Conservation (phyloP, 1,140 invertebrate species). For the Danaus melanippus region DNA sequence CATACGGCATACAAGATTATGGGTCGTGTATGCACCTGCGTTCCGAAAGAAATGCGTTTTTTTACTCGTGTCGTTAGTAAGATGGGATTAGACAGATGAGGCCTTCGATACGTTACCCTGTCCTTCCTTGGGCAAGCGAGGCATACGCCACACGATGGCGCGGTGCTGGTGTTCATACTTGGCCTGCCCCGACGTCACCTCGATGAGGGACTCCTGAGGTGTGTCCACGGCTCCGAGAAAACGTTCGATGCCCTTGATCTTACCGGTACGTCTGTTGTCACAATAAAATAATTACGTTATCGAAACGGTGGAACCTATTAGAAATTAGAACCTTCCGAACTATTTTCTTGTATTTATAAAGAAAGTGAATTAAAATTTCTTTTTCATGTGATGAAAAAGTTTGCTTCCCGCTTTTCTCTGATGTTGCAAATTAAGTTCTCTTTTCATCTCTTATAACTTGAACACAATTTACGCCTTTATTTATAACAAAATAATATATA, state of each 20-base stretch:
- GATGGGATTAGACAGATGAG: too few relatives aligned
- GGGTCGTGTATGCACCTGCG: slow-evolving; percentile 95
- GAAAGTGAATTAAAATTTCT: too few relatives aligned
- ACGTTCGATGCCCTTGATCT: slow-evolving; percentile 94
- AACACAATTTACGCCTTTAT: too few relatives aligned
- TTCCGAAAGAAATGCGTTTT: slow-evolving; percentile 67
- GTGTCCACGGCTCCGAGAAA: slow-evolving; percentile 94
- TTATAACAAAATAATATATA: too few relatives aligned
- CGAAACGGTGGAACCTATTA: too few relatives aligned
- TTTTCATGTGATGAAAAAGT: too few relatives aligned
- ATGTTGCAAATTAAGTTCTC: too few relatives aligned
- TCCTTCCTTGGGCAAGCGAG: slow-evolving; percentile 95
- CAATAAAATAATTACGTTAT: background rate
- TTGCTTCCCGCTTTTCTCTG: too few relatives aligned
- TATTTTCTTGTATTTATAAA: too few relatives aligned
- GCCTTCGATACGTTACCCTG: slow-evolving; percentile 83
- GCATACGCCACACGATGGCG: slow-evolving; percentile 98
- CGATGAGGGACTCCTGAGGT: slow-evolving; percentile 93
- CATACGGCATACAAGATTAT: slow-evolving; percentile 93
- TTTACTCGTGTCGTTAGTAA: slow-evolving; percentile 31
- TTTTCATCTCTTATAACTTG: too few relatives aligned
- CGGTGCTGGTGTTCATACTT: slow-evolving; percentile 99
- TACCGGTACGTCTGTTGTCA: slow-evolving; percentile 82
- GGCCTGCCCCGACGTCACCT: slow-evolving; percentile 97
- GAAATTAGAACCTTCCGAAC: too few relatives aligned